phyloP scores from a whole-genome alignment of 1,140 invertebrate species.

The Lasioglossum baleicum region DNA sequence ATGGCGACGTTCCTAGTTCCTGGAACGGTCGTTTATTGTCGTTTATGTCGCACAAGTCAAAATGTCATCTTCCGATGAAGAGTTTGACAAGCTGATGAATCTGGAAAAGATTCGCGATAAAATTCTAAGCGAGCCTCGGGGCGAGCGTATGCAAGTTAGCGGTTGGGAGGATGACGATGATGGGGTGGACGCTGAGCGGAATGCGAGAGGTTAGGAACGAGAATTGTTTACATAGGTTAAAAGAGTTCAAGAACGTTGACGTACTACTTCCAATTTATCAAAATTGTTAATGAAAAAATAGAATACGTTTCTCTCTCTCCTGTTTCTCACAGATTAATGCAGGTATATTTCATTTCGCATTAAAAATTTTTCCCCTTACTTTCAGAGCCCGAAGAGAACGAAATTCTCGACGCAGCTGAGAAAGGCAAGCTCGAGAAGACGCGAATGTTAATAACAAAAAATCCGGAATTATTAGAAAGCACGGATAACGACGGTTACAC shows the following conservation, averaged over 20 bases:
- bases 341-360: background rate
- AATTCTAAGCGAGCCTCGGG: slow-evolving; percentile 65
- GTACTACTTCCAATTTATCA: too few relatives aligned
- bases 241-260: too few relatives aligned
- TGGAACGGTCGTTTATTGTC: too few relatives aligned
- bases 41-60: background rate
- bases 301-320: too few relatives aligned
- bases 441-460: slow-evolving; percentile 82
- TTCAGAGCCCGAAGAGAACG: slow-evolving; percentile 84
- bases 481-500: slow-evolving; percentile 95
- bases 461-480: slow-evolving; percentile 84
- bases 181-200: slow-evolving; percentile 77
- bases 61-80: slow-evolving; percentile 71
- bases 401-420: slow-evolving; percentile 91
- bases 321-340: too few relatives aligned
- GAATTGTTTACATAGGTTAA: too few relatives aligned
- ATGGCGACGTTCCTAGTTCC: too few relatives aligned
- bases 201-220: slow-evolving; percentile 77
- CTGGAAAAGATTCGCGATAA: slow-evolving; percentile 72
- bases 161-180: slow-evolving; percentile 81
- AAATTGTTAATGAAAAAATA: too few relatives aligned
- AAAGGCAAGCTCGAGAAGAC: slow-evolving; percentile 87
- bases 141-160: slow-evolving; percentile 78
- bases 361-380: background rate
- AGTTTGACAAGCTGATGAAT: slow-evolving; percentile 72